phyloP scores from a whole-genome alignment of 2,888 invertebrate species.

The Dolichopus griseipennis region DNA sequence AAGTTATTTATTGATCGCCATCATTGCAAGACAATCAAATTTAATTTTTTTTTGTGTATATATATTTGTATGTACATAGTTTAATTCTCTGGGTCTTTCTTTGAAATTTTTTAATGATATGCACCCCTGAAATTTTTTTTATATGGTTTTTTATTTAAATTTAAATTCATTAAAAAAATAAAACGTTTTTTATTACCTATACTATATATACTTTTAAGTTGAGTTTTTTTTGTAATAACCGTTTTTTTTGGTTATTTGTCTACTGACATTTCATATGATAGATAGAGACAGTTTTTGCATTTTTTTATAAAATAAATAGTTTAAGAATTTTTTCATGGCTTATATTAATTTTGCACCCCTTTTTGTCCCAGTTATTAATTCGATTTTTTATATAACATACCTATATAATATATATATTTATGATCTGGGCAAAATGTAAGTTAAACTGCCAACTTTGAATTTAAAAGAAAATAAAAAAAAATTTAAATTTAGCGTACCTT shows the following conservation, averaged over 20 bases:
- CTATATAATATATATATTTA: too few relatives aligned
- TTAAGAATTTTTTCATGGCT: background rate
- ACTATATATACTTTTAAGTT: background rate
- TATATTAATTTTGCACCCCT: background rate
- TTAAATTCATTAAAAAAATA: background rate
- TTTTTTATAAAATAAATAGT: background rate
- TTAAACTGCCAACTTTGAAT: too few relatives aligned
- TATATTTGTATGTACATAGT: too few relatives aligned
- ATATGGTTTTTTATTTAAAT: background rate
- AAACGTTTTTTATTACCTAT: background rate
- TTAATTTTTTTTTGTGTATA: too few relatives aligned
- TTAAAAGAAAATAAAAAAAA: too few relatives aligned
- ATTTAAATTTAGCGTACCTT: too few relatives aligned
- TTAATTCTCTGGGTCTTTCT: background rate
- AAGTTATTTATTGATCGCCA: conserved; percentile 1
- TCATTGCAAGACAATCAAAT: background rate
- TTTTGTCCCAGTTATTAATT: too few relatives aligned
- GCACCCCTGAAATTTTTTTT: background rate
- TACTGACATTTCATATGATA: background rate
- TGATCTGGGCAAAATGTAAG: too few relatives aligned
- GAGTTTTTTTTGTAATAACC: background rate
- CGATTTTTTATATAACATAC: too few relatives aligned
- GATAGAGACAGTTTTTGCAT: background rate
- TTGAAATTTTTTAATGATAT: background rate
- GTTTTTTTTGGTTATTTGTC: background rate